These are phyloP conservation scores for Eupithecia subumbrata DNA, from an alignment of 2,888 invertebrate species.

Conservation along the genomic window DNA sequence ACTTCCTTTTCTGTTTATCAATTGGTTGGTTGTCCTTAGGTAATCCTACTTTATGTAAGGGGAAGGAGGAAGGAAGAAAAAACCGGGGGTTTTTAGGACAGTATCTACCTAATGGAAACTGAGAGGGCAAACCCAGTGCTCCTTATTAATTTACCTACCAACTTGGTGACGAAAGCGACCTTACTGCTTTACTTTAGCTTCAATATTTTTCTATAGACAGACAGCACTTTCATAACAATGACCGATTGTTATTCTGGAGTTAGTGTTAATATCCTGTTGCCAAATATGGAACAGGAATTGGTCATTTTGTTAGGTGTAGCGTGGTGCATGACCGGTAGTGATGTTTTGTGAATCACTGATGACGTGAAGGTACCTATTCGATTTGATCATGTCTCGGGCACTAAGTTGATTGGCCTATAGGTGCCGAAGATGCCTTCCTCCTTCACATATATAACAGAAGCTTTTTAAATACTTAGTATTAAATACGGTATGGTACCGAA, in stretches of 20 bases:
- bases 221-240: slow-evolving; percentile 27
- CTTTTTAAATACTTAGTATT: too few species aligned
- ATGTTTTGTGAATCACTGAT: slow-evolving; percentile 23
- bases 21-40: not conserved
- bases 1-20: not conserved
- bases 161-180: not conserved
- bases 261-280: slow-evolving; percentile 45
- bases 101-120: not conserved
- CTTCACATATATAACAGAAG: not conserved
- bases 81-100: not conserved
- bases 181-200: not conserved
- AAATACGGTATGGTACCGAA: too few species aligned
- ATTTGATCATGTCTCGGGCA: not conserved
- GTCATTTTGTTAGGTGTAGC: slow-evolving; percentile 31
- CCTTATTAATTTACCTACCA: not conserved
- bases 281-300: slow-evolving; percentile 50
- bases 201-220: not conserved
- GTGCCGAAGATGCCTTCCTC: not conserved
- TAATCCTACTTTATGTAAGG: not conserved
- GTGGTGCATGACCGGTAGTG: slow-evolving; percentile 23
- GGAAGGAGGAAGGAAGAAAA: too few species aligned
- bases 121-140: not conserved
- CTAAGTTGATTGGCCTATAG: not conserved
- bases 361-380: not conserved
- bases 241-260: slow-evolving; percentile 48